phyloP scores from a whole-genome alignment of 1,140 invertebrate genomes.

The Drosophila punjabiensis region DNA sequence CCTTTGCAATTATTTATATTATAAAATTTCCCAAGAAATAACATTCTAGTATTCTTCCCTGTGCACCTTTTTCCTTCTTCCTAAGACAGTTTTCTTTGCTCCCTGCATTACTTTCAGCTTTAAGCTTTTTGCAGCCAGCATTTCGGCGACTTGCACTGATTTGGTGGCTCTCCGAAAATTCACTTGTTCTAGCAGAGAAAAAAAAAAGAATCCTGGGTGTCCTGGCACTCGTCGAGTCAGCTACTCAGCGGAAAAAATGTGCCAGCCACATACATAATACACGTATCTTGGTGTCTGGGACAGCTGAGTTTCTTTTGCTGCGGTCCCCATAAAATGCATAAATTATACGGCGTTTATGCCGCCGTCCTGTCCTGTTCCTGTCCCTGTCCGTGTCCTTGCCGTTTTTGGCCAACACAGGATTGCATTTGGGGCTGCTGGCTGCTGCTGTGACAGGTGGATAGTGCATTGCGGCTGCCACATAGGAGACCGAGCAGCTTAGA shows the following conservation, averaged over 20 bases:
- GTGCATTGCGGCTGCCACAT: constrained; percentile 48
- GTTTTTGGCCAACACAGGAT: constrained; percentile 16
- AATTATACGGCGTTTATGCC: constrained; percentile 78
- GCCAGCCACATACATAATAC: constrained; percentile 72
- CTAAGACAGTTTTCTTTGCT: constrained; percentile 6
- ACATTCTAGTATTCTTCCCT: neutral
- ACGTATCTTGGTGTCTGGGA: constrained; percentile 76
- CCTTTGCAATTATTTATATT: too few species aligned
- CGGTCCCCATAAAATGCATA: constrained; percentile 80
- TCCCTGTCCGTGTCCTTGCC: constrained; percentile 9
- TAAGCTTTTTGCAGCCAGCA: constrained; percentile 51
- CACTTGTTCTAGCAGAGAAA: constrained; percentile 20
- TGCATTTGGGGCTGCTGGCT: constrained; percentile 14
- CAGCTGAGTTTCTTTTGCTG: constrained; percentile 73
- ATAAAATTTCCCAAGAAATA: neutral
- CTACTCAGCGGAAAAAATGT: constrained; percentile 47
- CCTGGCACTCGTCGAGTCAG: constrained; percentile 52
- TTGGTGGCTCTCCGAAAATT: constrained; percentile 31
- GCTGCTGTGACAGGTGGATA: constrained; percentile 63
- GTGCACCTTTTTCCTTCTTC: neutral
- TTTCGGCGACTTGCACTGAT: constrained; percentile 56
- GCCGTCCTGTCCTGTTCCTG: constrained; percentile 1
- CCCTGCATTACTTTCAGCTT: constrained; percentile 43
- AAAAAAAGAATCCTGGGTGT: neutral
- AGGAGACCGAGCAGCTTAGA: constrained; percentile 20